A percentile compares a stretch with the other conserved stretches of the same genome.
phyloP scores from a whole-genome alignment of 2,113 vertebrate genomes.

The Lates calcarifer region DNA sequence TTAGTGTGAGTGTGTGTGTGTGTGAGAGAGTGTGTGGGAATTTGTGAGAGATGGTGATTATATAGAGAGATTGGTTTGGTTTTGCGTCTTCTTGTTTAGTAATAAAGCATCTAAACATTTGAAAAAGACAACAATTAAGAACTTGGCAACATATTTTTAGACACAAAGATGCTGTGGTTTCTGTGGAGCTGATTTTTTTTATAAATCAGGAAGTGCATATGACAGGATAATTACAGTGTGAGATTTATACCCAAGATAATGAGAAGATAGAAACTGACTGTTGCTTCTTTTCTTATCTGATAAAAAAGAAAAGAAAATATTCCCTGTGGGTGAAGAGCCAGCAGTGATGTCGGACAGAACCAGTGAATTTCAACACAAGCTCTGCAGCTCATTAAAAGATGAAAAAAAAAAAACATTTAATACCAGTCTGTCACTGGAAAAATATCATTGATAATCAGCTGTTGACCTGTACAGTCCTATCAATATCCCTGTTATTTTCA shows the following conservation, averaged over 20 bases:
- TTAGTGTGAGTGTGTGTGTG: neutral
- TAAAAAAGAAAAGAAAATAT: neutral
- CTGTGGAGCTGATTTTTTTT: neutral
- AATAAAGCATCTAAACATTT: too few species aligned
- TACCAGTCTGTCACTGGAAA: neutral
- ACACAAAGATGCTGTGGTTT: neutral
- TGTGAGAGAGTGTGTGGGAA: too few species aligned
- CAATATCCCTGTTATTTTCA: too few species aligned
- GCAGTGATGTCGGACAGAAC: neutral
- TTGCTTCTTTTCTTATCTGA: neutral
- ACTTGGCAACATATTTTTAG: neutral
- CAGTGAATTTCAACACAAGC: neutral
- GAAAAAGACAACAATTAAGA: too few species aligned
- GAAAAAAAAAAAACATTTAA: neutral
- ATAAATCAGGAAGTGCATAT: neutral
- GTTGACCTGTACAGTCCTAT: neutral
- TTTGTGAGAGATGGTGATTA: too few species aligned
- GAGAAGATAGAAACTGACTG: neutral
- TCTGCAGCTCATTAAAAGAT: neutral
- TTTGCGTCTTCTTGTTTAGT: neutral
- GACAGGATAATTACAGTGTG: slow-evolving; percentile 14
- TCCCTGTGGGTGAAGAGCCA: neutral
- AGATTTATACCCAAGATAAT: neutral
- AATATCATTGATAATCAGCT: neutral
- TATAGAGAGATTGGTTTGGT: neutral